Conservation (phyloP, 2,888 invertebrate species). For the Iphiclides podalirius region DNA sequence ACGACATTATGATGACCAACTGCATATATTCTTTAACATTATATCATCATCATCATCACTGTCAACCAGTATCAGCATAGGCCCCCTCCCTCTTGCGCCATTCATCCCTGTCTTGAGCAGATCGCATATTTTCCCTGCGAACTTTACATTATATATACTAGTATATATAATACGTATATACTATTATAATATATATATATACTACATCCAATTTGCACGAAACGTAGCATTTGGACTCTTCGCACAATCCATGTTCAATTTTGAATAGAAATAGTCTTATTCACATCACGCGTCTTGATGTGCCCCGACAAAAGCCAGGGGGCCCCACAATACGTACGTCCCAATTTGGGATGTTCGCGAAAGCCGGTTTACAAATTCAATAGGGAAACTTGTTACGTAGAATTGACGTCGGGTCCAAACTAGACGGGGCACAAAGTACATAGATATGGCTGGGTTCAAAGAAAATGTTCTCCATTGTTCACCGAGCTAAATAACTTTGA, state of each 20-base stretch:
- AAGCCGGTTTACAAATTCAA: slow-evolving; percentile 24
- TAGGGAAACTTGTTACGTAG: slow-evolving; percentile 21
- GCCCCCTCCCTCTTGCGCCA: no score
- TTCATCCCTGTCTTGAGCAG: no score
- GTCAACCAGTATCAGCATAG: no score
- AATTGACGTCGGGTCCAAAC: slow-evolving; percentile 14
- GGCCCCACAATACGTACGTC: slow-evolving; percentile 11
- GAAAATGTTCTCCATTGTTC: not conserved
- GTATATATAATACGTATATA: no score
- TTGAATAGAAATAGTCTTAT: slow-evolving; percentile 8
- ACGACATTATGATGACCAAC: no score
- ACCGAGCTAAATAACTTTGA: not conserved
- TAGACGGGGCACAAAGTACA: slow-evolving; percentile 1
- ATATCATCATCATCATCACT: no score
- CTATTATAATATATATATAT: no score
- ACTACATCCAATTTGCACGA: no score
- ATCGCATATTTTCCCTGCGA: no score
- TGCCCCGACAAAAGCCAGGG: slow-evolving; percentile 14
- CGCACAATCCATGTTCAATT: not conserved
- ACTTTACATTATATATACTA: no score
- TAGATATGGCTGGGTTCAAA: not conserved
- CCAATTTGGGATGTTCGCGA: slow-evolving; percentile 15
- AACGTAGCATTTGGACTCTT: no score
- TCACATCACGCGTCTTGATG: slow-evolving; percentile 12
- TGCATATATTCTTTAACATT: no score